These are phyloP conservation scores for Eubucco bourcierii DNA, from an alignment of 2,113 vertebrate species.

Conservation along the genomic window DNA sequence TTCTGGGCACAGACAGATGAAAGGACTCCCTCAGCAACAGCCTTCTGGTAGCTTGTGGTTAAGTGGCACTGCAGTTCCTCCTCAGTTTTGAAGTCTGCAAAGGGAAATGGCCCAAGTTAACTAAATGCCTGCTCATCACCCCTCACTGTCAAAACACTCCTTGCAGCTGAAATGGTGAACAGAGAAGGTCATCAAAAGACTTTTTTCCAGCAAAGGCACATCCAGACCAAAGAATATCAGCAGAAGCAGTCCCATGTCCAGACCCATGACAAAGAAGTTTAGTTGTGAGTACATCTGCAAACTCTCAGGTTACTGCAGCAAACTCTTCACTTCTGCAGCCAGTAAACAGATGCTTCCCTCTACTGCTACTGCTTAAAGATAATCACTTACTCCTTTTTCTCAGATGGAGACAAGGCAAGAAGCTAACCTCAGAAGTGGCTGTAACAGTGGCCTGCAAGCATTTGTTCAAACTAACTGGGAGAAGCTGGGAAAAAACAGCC, in stretches of 20 bases:
- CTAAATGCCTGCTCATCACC: not conserved
- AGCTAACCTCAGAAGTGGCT: not conserved
- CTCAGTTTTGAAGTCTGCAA: slow-evolving; percentile 83
- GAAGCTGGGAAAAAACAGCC: not conserved
- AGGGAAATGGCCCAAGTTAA: not conserved
- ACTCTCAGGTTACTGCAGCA: not conserved
- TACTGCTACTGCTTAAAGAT: not conserved
- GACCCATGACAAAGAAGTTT: not conserved
- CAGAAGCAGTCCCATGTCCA: not conserved
- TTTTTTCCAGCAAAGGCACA: not conserved
- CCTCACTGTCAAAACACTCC: not conserved
- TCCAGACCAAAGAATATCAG: not conserved
- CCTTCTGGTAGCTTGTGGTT: slow-evolving; percentile 78
- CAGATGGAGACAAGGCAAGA: not conserved
- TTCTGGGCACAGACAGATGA: slow-evolving; percentile 72
- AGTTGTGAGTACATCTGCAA: not conserved
- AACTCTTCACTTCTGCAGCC: not conserved
- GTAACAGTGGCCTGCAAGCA: not conserved
- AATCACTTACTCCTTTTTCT: not conserved
- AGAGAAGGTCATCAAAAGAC: not conserved
- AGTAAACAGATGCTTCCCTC: not conserved
- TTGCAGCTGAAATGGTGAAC: not conserved
- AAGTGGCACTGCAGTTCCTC: slow-evolving; percentile 83
- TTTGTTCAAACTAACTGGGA: not conserved
- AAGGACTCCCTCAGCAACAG: slow-evolving; percentile 65